These are phyloP conservation scores for Drosophila pallidifrons DNA, from an alignment of 1,140 invertebrate species.

Conservation along the genomic window DNA sequence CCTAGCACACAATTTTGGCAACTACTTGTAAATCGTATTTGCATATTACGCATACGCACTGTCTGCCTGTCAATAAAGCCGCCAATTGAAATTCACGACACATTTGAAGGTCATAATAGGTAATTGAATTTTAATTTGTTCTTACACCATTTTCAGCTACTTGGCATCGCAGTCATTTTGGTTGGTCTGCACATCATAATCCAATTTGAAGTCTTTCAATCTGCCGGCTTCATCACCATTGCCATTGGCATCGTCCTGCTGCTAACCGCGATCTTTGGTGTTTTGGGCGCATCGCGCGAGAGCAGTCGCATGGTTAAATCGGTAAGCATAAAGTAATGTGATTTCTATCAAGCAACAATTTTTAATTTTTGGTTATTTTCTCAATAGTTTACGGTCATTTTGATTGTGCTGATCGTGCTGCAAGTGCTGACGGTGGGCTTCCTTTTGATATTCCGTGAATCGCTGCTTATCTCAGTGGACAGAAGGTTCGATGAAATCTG, in stretches of 20 bases:
- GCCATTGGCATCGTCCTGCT: constrained; percentile 60
- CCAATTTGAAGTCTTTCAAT: constrained; percentile 70
- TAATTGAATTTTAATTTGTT: constrained; percentile 20
- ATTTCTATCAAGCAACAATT: neutral
- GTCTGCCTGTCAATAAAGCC: constrained; percentile 14
- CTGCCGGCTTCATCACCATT: constrained; percentile 65
- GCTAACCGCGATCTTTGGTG: constrained; percentile 59
- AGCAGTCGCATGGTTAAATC: constrained; percentile 69
- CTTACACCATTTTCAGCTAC: constrained; percentile 53
- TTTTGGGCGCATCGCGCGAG: constrained; percentile 69
- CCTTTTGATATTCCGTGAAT: constrained; percentile 74
- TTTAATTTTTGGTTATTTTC: neutral
- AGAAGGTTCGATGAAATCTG: constrained; percentile 73
- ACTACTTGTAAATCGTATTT: constrained; percentile 23
- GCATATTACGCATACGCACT: constrained; percentile 44
- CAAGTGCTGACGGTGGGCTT: constrained; percentile 67
- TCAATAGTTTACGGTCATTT: constrained; percentile 60
- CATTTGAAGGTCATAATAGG: neutral
- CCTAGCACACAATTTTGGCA: neutral
- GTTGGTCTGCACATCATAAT: constrained; percentile 69
- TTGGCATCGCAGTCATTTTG: constrained; percentile 61
- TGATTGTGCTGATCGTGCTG: constrained; percentile 62
- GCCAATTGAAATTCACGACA: constrained; percentile 17
- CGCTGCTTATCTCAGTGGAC: constrained; percentile 76
- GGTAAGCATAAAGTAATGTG: constrained; percentile 40